These are phyloP conservation scores for Chelon auratus DNA, from an alignment of 2,797 vertebrate genomes.

Conservation along the genomic window DNA sequence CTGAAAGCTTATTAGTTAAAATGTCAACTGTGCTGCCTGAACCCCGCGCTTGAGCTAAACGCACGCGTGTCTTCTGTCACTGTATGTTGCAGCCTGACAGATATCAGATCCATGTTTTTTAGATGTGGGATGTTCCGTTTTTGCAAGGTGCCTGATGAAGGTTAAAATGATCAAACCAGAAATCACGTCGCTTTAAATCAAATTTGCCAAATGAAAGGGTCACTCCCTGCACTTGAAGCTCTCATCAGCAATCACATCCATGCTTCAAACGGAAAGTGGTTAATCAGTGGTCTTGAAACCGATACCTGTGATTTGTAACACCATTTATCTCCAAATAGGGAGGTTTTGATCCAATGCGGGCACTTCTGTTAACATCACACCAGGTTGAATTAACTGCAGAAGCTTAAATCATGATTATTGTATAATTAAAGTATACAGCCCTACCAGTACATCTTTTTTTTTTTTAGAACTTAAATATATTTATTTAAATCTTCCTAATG, in stretches of 20 bases:
- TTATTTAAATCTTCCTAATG: slow-evolving; percentile 16
- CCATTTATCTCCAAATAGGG: slow-evolving; percentile 5
- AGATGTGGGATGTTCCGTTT: neutral
- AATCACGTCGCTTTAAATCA: neutral
- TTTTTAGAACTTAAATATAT: slow-evolving; percentile 1
- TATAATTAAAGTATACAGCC: neutral
- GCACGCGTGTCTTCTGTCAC: neutral
- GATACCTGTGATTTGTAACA: slow-evolving; percentile 15
- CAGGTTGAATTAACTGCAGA: slow-evolving; percentile 17
- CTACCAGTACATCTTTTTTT: neutral
- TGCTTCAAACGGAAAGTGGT: slow-evolving; percentile 1
- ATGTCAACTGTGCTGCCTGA: slow-evolving; percentile 11
- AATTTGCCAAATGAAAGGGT: neutral
- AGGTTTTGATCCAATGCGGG: slow-evolving; percentile 21
- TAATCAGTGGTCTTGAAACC: slow-evolving; percentile 8
- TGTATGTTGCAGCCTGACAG: neutral
- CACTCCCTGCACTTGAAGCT: slow-evolving; percentile 2
- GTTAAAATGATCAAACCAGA: neutral
- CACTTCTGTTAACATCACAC: slow-evolving; percentile 18
- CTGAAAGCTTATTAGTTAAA: slow-evolving; percentile 14
- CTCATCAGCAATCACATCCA: slow-evolving; percentile 3
- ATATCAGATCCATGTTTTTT: neutral
- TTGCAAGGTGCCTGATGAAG: neutral
- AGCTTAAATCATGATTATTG: slow-evolving; percentile 10
- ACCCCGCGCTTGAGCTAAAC: neutral